These are phyloP conservation scores for Todiramphus chloris DNA, from an alignment of 2,113 vertebrate species.

Conservation along the genomic window DNA sequence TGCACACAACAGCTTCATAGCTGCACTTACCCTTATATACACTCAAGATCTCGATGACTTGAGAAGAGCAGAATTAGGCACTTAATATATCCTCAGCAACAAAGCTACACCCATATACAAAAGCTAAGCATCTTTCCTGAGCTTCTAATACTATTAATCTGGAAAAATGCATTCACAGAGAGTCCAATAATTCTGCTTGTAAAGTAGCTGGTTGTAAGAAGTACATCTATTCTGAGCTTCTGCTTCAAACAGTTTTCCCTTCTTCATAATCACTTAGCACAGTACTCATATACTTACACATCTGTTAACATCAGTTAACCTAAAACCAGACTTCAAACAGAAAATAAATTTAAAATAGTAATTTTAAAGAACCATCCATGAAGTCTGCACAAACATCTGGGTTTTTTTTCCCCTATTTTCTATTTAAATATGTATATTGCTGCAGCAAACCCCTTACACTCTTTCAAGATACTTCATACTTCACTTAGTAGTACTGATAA, in stretches of 20 bases:
- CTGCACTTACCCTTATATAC: not conserved
- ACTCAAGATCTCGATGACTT: not conserved
- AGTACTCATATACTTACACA: not conserved
- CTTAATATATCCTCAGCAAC: not conserved
- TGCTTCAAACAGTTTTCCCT: not conserved
- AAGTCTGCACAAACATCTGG: not conserved
- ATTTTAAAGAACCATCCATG: not conserved
- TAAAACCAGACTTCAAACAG: not conserved
- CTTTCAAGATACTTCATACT: not conserved
- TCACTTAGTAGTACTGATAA: not conserved
- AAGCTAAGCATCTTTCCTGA: not conserved
- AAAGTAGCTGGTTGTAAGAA: not conserved
- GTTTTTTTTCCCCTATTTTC: not conserved
- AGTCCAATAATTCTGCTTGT: not conserved
- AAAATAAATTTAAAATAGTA: not conserved
- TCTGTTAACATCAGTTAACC: not conserved
- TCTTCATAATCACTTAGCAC: not conserved
- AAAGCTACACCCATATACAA: not conserved
- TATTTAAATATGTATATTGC: not conserved
- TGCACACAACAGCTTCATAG: not conserved
- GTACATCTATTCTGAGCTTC: not conserved
- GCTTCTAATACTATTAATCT: not conserved
- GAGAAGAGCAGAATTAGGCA: not conserved
- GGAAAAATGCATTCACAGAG: not conserved
- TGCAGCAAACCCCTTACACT: not conserved